phyloP scores from a whole-genome alignment of 2,113 vertebrate species.

The Brevimyrus niger region DNA sequence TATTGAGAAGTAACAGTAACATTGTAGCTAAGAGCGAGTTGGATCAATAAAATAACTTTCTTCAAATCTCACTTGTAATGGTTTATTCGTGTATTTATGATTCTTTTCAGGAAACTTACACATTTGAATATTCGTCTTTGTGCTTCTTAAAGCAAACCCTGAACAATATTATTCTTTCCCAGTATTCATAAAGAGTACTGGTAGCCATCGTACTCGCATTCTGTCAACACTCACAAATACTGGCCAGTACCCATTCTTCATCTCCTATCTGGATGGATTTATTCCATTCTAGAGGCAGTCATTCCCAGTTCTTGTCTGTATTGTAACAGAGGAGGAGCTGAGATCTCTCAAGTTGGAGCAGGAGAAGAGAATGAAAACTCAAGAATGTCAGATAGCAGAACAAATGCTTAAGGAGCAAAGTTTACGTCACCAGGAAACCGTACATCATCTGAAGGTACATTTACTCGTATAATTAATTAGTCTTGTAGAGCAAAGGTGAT shows the following conservation, averaged over 20 bases:
- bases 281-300: background rate
- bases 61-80: background rate
- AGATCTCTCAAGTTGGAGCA: background rate
- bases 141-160: background rate
- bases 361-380: background rate
- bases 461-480: background rate
- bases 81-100: background rate
- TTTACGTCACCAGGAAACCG: background rate
- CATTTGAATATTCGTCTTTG: background rate
- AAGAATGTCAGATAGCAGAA: background rate
- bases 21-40: background rate
- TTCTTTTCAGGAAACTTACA: background rate
- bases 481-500: background rate
- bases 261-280: background rate
- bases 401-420: background rate
- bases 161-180: background rate
- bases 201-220: background rate
- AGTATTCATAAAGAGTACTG: background rate
- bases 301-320: background rate
- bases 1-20: background rate
- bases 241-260: background rate
- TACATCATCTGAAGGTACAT: background rate
- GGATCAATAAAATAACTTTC: background rate
- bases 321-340: constrained; percentile 5
- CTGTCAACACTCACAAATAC: background rate